Evolutionary conservation across 2,888 invertebrate genomes (phyloP).

Genomic region (Isotomurus palustris): DNA sequence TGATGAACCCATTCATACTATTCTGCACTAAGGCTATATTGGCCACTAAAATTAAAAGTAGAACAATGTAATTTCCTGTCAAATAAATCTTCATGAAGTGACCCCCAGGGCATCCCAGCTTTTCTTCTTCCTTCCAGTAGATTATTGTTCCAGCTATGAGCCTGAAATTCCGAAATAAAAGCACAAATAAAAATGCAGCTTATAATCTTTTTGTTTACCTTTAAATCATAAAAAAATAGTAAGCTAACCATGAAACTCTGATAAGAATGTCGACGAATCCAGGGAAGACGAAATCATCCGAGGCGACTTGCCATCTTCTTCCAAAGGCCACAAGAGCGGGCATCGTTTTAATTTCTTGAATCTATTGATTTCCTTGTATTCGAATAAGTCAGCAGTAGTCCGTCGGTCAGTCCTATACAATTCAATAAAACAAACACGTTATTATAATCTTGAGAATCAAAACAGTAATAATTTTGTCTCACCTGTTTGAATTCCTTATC

Average conservation of each 20-base stretch:
- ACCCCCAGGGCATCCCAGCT: slow-evolving; percentile 64
- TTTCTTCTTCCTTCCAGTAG: slow-evolving; percentile 42
- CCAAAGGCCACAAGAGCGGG: slow-evolving; percentile 55
- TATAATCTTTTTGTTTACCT: not conserved
- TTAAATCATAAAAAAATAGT: not conserved
- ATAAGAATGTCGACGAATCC: slow-evolving; percentile 52
- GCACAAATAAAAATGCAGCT: not conserved
- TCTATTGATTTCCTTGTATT: too few species aligned
- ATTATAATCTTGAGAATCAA: too few species aligned
- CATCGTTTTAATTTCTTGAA: too few species aligned
- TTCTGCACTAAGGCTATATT: slow-evolving; percentile 48
- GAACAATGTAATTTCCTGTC: slow-evolving; percentile 55
- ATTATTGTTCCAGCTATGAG: slow-evolving; percentile 42
- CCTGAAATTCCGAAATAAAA: slow-evolving; percentile 21
- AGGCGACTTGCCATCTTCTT: slow-evolving; percentile 55
- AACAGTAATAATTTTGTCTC: too few species aligned
- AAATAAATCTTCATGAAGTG: slow-evolving; percentile 67
- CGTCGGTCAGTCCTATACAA: too few species aligned
- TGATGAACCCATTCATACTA: slow-evolving; percentile 48
- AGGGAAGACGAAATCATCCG: slow-evolving; percentile 57
- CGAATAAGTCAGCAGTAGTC: too few species aligned
- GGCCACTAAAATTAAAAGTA: slow-evolving; percentile 49
- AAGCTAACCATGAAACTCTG: slow-evolving; percentile 52
- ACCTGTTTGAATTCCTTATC: too few species aligned
- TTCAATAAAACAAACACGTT: too few species aligned